A percentile compares a stretch with the other conserved stretches of the same genome.
Evolutionary conservation across 1,140 invertebrate species (phyloP).

Genomic region (Amphibalanus amphitrite): DNA sequence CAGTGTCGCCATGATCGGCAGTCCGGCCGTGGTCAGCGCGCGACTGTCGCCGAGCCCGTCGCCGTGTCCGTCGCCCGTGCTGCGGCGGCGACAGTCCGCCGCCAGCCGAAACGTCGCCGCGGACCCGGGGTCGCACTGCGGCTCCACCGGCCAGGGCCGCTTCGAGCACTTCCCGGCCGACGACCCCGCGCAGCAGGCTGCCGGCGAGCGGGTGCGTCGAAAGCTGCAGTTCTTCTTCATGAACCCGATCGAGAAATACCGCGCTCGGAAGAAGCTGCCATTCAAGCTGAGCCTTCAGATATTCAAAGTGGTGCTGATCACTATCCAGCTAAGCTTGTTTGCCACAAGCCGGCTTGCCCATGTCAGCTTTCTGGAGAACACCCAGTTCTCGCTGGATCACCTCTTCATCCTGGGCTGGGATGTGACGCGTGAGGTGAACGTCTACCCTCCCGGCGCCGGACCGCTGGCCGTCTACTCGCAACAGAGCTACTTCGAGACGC

Average conservation of each 20-base stretch:
- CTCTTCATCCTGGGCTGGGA: slow-evolving; percentile 50
- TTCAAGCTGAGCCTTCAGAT: slow-evolving; percentile 92
- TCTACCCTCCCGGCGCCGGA: slow-evolving; percentile 81
- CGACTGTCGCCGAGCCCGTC: too few species aligned
- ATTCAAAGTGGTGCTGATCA: slow-evolving; percentile 88
- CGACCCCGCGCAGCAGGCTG: neutral
- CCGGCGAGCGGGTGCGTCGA: neutral
- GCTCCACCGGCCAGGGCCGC: too few species aligned
- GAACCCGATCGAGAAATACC: slow-evolving; percentile 97
- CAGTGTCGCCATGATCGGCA: too few species aligned
- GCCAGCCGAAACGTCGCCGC: too few species aligned
- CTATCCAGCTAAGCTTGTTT: slow-evolving; percentile 72
- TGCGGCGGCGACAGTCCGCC: too few species aligned
- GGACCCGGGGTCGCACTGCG: too few species aligned
- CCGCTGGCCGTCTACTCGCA: slow-evolving; percentile 78
- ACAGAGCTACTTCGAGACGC: slow-evolving; percentile 58
- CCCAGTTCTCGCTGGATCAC: slow-evolving; percentile 81
- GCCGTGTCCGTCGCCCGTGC: too few species aligned
- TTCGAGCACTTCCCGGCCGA: too few species aligned
- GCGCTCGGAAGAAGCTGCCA: slow-evolving; percentile 73
- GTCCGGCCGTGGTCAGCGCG: too few species aligned
- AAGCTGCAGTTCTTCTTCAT: slow-evolving; percentile 71
- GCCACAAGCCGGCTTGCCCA: slow-evolving; percentile 84
- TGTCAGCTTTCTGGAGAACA: slow-evolving; percentile 88
- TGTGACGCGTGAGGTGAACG: slow-evolving; percentile 64